These are phyloP conservation scores for Acanthococcus lagerstroemiae DNA, from an alignment of 2,888 invertebrate genomes.

Conservation along the genomic window DNA sequence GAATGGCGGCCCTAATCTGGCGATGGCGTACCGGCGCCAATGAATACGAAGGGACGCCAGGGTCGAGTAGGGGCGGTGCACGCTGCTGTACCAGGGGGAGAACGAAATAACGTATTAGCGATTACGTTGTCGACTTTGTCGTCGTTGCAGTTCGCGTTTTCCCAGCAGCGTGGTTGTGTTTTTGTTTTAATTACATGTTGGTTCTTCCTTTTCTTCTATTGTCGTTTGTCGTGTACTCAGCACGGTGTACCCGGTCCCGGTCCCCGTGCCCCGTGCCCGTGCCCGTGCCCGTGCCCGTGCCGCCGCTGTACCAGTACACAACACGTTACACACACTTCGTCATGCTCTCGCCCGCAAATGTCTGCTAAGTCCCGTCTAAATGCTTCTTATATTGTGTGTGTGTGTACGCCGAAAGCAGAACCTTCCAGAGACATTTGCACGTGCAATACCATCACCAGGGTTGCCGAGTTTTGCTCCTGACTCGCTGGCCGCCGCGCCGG, in stretches of 20 bases:
- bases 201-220: neutral
- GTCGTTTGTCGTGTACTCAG: neutral
- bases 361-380: too few species aligned
- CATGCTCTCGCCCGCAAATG: too few species aligned
- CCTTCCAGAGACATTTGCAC: too few species aligned
- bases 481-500: too few species aligned
- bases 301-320: too few species aligned
- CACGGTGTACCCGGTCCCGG: neutral
- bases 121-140: neutral
- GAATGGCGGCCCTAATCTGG: slow-evolving; percentile 20
- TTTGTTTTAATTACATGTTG: neutral
- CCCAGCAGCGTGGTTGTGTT: neutral
- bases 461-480: too few species aligned
- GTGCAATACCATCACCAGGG: too few species aligned
- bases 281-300: too few species aligned
- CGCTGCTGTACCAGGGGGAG: neutral
- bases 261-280: too few species aligned
- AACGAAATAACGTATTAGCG: neutral
- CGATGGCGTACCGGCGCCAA: slow-evolving; percentile 24
- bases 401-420: too few species aligned
- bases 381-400: too few species aligned
- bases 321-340: too few species aligned
- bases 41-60: slow-evolving; percentile 8
- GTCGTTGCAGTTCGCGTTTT: neutral
- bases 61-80: neutral